Conservation (phyloP, 2,797 vertebrate genomes). For the Phalanger gymnotis region DNA sequence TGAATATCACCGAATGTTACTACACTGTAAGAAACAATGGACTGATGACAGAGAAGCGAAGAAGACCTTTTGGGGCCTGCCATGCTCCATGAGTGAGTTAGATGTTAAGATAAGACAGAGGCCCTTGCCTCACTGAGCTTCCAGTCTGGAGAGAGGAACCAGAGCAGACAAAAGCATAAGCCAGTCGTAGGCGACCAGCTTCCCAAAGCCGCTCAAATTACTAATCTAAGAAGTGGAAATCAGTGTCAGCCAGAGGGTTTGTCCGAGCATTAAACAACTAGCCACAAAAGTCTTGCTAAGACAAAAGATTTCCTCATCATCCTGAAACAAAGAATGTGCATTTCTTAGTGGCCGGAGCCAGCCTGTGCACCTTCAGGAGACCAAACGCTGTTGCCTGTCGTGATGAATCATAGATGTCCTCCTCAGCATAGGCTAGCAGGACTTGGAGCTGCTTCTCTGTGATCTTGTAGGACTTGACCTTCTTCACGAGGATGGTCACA, state of each 20-base stretch:
- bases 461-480: constrained; percentile 87
- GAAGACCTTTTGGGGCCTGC: no score
- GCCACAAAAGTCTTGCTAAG: not conserved
- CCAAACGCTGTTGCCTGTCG: constrained; percentile 97
- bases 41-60: not conserved
- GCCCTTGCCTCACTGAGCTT: not conserved
- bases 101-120: not conserved
- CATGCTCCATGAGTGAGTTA: not conserved
- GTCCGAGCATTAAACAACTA: not conserved
- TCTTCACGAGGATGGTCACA: constrained; percentile 94
- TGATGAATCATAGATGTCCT: constrained; percentile 96
- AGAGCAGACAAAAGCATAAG: not conserved
- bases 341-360: not conserved
- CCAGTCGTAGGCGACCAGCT: not conserved
- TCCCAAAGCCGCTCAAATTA: not conserved
- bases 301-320: not conserved
- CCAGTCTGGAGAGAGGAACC: no score
- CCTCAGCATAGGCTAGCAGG: constrained; percentile 96
- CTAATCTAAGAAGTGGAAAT: not conserved
- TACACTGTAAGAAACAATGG: not conserved
- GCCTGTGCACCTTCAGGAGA: constrained; percentile 90
- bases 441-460: constrained; percentile 95
- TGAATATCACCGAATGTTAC: not conserved
- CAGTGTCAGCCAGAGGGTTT: not conserved
- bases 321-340: not conserved